A percentile compares a stretch with the other conserved stretches of the same genome.
Evolutionary conservation across 2,797 vertebrate species (phyloP).

Genomic region (Myotis findleyi): DNA sequence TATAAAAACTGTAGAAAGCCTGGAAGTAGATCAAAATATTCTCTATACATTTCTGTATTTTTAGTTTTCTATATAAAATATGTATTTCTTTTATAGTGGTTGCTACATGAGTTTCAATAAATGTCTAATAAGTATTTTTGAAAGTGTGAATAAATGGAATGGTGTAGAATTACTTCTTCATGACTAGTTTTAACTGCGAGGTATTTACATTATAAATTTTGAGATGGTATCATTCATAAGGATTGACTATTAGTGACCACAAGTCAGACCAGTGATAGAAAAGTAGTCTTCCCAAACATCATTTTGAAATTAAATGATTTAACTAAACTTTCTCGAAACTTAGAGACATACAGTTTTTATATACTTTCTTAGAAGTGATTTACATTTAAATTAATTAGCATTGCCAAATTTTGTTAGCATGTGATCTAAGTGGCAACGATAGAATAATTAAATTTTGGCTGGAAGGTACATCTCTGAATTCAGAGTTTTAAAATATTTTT

Average conservation of each 20-base stretch:
- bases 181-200: not conserved
- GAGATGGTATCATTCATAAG: not conserved
- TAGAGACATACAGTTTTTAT: not conserved
- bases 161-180: not conserved
- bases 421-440: not conserved
- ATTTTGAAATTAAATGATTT: not conserved
- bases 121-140: not conserved
- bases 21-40: slow-evolving; percentile 2
- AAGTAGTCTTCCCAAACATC: not conserved
- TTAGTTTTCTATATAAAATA: not conserved
- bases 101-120: not conserved
- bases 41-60: not conserved
- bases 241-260: not conserved
- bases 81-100: not conserved
- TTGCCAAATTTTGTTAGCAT: not conserved
- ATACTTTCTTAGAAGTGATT: not conserved
- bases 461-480: not conserved
- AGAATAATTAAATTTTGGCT: slow-evolving; percentile 33
- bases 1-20: not conserved
- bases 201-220: not conserved
- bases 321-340: not conserved
- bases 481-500: slow-evolving; percentile 7
- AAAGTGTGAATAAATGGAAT: not conserved
- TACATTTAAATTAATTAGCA: slow-evolving; percentile 12
- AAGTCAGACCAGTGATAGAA: not conserved